Percentiles rank a stretch among this genome's conserved stretches.
phyloP scores from a whole-genome alignment of 2,797 vertebrate species.

The Gadopsis marmoratus region DNA sequence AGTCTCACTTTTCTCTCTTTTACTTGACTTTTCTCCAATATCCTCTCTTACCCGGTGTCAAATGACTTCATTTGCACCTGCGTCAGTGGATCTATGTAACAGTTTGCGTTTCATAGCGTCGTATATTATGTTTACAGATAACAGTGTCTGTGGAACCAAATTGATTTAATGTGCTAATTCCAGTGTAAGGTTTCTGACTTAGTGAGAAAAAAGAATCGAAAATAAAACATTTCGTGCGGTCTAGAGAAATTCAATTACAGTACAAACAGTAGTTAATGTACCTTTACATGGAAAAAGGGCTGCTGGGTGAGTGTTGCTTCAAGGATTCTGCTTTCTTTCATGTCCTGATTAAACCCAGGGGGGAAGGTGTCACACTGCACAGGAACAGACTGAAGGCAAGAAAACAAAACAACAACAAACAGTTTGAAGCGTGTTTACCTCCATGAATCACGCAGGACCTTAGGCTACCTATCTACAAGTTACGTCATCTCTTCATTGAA shows the following conservation, averaged over 20 bases:
- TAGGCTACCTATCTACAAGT: conserved; percentile 26
- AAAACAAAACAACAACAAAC: conserved; percentile 45
- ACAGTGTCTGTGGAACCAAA: conserved; percentile 14
- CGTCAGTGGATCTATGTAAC: not conserved
- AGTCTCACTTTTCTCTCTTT: not conserved
- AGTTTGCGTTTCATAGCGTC: conserved; percentile 1
- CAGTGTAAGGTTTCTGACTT: conserved; percentile 15
- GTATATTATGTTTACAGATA: conserved; percentile 9
- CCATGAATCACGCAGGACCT: conserved; percentile 25
- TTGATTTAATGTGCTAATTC: conserved; percentile 51
- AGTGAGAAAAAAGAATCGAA: conserved; percentile 15
- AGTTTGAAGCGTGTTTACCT: conserved; percentile 31
- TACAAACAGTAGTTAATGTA: conserved; percentile 51
- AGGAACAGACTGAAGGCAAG: conserved; percentile 38
- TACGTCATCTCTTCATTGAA: conserved; percentile 46
- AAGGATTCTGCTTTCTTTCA: conserved; percentile 40
- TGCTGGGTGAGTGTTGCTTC: conserved; percentile 24
- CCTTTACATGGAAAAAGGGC: conserved; percentile 40
- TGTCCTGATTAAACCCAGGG: conserved; percentile 43
- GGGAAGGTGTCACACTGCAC: conserved; percentile 13
- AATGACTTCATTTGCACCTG: conserved; percentile 2
- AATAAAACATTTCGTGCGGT: conserved; percentile 14
- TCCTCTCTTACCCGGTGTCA: not conserved
- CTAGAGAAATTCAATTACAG: conserved; percentile 54
- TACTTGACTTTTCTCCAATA: not conserved